phyloP scores from a whole-genome alignment of 1,140 invertebrate genomes.

The Phymorhynchus buccinoides region DNA sequence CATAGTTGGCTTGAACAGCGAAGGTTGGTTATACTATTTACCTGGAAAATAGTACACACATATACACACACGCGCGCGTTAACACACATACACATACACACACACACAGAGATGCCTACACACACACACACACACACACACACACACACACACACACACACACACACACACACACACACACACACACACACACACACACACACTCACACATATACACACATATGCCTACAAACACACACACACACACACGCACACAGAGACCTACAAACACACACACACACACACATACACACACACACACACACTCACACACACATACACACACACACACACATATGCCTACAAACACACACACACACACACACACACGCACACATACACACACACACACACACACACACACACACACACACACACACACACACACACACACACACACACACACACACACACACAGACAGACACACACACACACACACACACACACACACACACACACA shows the following conservation, averaged over 20 bases:
- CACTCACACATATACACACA: not conserved
- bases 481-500: slow-evolving; percentile 10
- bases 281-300: not conserved
- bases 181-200: slow-evolving; percentile 2
- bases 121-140: not conserved
- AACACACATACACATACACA: not conserved
- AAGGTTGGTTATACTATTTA: no score
- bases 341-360: slow-evolving; percentile 2
- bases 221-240: not conserved
- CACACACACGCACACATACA: not conserved
- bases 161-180: slow-evolving; percentile 4
- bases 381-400: not conserved
- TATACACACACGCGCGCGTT: no score
- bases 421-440: not conserved
- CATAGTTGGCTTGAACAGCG: no score
- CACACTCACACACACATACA: slow-evolving; percentile 2
- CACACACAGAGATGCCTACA: not conserved
- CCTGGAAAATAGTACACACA: no score
- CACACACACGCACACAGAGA: not conserved
- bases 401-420: not conserved
- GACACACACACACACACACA: not conserved
- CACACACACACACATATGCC: not conserved
- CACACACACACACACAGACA: slow-evolving; percentile 1
- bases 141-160: not conserved
- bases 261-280: not conserved